Evolutionary conservation across 2,888 invertebrate species (phyloP), one percentile per base, ranked within the genome.

Genomic region (Euplexia lucipara): DNA sequence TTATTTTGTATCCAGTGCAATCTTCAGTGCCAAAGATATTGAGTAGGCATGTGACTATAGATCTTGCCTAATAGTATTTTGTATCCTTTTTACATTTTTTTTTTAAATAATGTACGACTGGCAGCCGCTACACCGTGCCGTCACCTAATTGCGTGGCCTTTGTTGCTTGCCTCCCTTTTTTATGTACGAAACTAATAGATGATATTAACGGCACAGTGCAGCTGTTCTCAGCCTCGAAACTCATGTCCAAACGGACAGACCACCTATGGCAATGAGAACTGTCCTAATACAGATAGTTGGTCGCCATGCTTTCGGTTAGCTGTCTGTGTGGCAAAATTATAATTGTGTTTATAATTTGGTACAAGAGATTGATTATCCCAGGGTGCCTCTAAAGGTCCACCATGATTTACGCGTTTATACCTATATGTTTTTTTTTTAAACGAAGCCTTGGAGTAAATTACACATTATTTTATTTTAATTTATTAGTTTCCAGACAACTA

Each of bases 21-120:
- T 76, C 48, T 53, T 62, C 34, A 56, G 75, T 62, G 54, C 81
- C 78, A 82, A 82, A 82, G 82, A 67, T 73, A 59, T 60, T 65
- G 16, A 47, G 49, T 67, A 62, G 66, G 69, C 69, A 66, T 66
- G 35, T 41, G 12, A 45, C 48, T 59, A 60, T 67, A 66, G 57
- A 69, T 65, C 71, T 81, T 79, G 82, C 71, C 79, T 56, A 26
- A 26, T 64, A 39, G 30, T n/a, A 61, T 61, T 71, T 60, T 41
- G 41, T 71, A 76, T 70, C 44, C 34, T 30, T 39, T 26, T 20
- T 39, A 39, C 22, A 44, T 35, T 6, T 7, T 45, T 35, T 59
- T 61, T 53, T 34, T n/a, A 5, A n/a, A 41, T 39, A 5, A 32
- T 47, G 9, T 37, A 44, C 9, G n/a, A 39, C 14, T 41, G 20